Base-by-base conservation (phyloP, 2,113 vertebrate species). In the Indicator maculatus region DNA sequence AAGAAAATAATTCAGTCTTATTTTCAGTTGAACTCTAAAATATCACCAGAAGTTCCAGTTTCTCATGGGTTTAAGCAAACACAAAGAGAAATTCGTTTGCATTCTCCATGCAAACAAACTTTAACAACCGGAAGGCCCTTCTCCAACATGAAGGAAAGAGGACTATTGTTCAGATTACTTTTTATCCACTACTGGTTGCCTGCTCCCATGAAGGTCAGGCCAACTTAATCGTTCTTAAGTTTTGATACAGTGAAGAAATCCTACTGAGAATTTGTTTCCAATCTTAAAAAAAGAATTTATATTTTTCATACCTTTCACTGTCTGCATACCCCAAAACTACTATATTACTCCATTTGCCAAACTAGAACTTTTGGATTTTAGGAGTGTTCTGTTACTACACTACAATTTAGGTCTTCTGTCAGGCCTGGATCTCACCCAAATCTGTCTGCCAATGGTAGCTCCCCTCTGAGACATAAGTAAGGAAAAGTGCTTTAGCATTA, bases 1-100 rank as follows among this genome's bases (percentile, higher is more conserved):
- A 78, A 72, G 6, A 24, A 75, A 88, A 76, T 38, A 84, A 82
- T 36, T 83, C 55, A 89, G 53, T 38, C n/a, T 21, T 60, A 78
- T 86, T 93, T 84, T 89, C 45, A 80, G 73, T 64, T 60, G 26
- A 89, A 92, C 45, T 45, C 59, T n/a, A 50, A 61, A 93, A 74
- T 14, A 61, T 39, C 18, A 66, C n/a, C 20, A 90, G 76, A 91
- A 67, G 8, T n/a, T 58, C 33, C 10, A 36, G 8, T 81, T 76
- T 66, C 38, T 76, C 26, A 15, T 20, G 20, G 16, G 44, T 59
- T 86, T 86, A 69, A 85, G 74, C 36, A 87, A 86, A 71, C 19
- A 52, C 27, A 74, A 88, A 86, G 11, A 64, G 6, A 28, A 83
- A 90, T 81, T 83, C 4, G 86, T 81, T 71, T 74, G 72, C 47